Conservation (phyloP, 1,140 invertebrate species). For the Watersipora subatra region DNA sequence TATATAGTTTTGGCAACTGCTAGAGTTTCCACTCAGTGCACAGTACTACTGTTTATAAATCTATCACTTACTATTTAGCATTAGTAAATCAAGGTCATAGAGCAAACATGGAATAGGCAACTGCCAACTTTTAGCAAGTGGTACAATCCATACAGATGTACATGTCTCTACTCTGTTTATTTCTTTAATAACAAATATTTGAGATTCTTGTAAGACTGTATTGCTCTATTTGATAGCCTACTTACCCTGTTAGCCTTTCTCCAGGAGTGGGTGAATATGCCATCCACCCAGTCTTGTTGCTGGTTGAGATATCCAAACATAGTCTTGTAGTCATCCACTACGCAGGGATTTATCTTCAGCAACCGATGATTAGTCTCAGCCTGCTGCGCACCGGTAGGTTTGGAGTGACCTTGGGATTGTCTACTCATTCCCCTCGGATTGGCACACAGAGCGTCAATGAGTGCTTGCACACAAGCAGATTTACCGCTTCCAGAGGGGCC, state of each 20-base stretch:
- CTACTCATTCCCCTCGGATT: constrained; percentile 18
- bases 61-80: too few species aligned
- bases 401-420: constrained; percentile 17
- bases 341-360: constrained; percentile 33
- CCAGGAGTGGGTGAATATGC: constrained; percentile 34
- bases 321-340: constrained; percentile 30
- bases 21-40: too few species aligned
- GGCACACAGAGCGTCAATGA: constrained; percentile 31
- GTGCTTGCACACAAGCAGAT: constrained; percentile 30
- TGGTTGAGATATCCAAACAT: constrained; percentile 35
- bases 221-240: too few species aligned
- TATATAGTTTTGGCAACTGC: too few species aligned
- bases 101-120: too few species aligned
- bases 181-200: too few species aligned
- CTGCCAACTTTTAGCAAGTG: too few species aligned
- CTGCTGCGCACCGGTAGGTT: constrained; percentile 11
- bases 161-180: too few species aligned
- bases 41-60: too few species aligned
- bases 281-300: constrained; percentile 36
- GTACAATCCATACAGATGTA: too few species aligned
- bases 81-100: too few species aligned
- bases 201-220: too few species aligned
- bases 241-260: constrained; percentile 37
- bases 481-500: constrained; percentile 39
- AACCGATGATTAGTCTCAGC: constrained; percentile 30